Conservation (phyloP, 2,797 vertebrate species). For the Rhadinocentrus ornatus region DNA sequence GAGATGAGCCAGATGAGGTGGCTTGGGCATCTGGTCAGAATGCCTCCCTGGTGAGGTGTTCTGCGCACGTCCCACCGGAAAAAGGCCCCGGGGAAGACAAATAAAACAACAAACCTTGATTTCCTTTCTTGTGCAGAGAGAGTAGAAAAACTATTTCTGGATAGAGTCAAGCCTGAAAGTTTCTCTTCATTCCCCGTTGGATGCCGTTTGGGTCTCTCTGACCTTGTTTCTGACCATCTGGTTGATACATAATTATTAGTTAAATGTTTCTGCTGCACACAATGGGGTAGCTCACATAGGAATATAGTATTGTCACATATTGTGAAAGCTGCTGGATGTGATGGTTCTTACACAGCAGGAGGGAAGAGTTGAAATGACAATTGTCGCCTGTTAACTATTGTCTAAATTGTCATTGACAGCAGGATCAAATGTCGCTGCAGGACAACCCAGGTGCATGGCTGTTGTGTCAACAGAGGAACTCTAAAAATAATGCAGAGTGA, state of each 20-base stretch:
- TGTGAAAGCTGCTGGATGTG: constrained; percentile 27
- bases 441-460: constrained; percentile 28
- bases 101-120: constrained; percentile 58
- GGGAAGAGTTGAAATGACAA: constrained; percentile 13
- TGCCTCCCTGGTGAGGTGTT: too few species aligned
- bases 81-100: too few species aligned
- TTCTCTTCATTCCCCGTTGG: constrained; percentile 49
- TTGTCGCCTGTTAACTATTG: constrained; percentile 46
- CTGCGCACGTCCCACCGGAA: too few species aligned
- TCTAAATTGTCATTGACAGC: not conserved
- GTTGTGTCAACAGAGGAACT: constrained; percentile 15
- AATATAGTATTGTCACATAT: constrained; percentile 34
- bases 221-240: constrained; percentile 65
- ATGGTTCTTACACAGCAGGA: constrained; percentile 38
- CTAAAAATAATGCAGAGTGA: constrained; percentile 9
- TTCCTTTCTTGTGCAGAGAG: constrained; percentile 54
- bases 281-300: constrained; percentile 40
- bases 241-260: constrained; percentile 18
- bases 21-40: too few species aligned
- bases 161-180: constrained; percentile 29
- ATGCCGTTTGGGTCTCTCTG: constrained; percentile 53
- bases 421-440: constrained; percentile 28
- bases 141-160: constrained; percentile 66
- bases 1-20: too few species aligned
- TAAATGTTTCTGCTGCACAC: constrained; percentile 32